Evolutionary conservation across 2,113 vertebrate genomes (phyloP), one percentile per base, ranked within the genome.

Genomic region (Ariopsis seemanni): DNA sequence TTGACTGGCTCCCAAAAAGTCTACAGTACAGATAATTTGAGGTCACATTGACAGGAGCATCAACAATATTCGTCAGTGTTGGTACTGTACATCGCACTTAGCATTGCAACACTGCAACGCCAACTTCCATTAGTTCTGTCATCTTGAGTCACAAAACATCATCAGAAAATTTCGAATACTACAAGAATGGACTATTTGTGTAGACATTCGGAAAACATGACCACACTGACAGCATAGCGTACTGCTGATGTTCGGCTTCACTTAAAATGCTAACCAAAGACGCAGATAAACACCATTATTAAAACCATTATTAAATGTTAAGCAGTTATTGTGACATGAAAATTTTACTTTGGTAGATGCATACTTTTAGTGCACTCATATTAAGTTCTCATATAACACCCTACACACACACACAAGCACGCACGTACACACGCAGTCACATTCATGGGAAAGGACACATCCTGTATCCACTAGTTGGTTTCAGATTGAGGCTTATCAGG

Each of bases 401-500:
- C 53, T 79, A 25, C 50, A 7, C 50, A 20, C 34, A 48, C 12
- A 9, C 71, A 30, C 34, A 74, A 12, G 1, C 69, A 11, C 57
- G 22, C 30, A 11, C 55, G 7, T 57, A 34, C 79, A 34, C 79
- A 55, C 79, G 42, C 30, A 48, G 57, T 14, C 27, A 10, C 57
- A 60, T 42, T 81, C 79, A 53, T 85, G 83, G 83, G 83, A 85
- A 85, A 30, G 53, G 83, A 69, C 82, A 69, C 83, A 58, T 85
- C 83, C 83, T 84, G 83, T 84, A 72, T 22, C 65, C 83, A 57
- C 83, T 55, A 67, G 82, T 34, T 53, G 82, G 48, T 67, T 53
- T 84, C 63, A 53, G 67, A 84, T 74, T 72, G 50, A 72, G 65
- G 83, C 83, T 84, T 84, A 84, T 84, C 83, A 48, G 83, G 69